Base-by-base conservation (phyloP, 2,113 vertebrate genomes). In the Indicator maculatus region DNA sequence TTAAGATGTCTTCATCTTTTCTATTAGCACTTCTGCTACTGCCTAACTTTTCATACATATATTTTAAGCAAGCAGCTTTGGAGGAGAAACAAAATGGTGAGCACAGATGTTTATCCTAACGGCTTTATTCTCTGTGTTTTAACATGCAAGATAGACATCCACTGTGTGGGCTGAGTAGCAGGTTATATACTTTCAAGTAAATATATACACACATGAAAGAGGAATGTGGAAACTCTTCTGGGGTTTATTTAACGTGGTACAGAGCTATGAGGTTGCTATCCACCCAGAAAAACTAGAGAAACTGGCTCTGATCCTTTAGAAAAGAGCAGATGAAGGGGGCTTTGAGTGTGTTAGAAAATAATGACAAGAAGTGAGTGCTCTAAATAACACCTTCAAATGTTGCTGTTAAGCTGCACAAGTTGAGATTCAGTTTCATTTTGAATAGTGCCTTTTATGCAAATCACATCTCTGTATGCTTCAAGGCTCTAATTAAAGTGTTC, bases 231-330 rank as follows among this genome's bases (percentile, higher is more conserved):
- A 93, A 86, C 67, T 74, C 85, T 95, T 88, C 87, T 63, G 58
- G 75, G 76, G 72, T 96, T 95, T 95, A 60, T 90, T 93, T 88
- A 93, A 64, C 78, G 60, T 0, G 0, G 38, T 74, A 66, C 38
- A 55, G 76, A 81, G 59, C 74, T 53, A 53, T 67, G 24, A 96
- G 47, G 30, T 56, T 93, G 66, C 33, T 85, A 80, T 33, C 27
- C 45, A 88, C 44, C 89, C 58, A 89, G 87, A 93, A 95, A 94
- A 94, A 95, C 91, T 78, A 75, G 90, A 88, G 86, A 79, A 95
- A 91, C 88, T 82, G 91, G 76, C 76, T 94, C 55, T n/a, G 31
- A 33, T 86, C 26, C 39, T 81, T 86, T 55, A 90, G 58, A 94
- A 90, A 91, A 78, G 21, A 70, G 36, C 17, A 56, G 38, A 83